Evolutionary conservation across 1,140 invertebrate species (phyloP).

Genomic region (Anthonomus grandis): DNA sequence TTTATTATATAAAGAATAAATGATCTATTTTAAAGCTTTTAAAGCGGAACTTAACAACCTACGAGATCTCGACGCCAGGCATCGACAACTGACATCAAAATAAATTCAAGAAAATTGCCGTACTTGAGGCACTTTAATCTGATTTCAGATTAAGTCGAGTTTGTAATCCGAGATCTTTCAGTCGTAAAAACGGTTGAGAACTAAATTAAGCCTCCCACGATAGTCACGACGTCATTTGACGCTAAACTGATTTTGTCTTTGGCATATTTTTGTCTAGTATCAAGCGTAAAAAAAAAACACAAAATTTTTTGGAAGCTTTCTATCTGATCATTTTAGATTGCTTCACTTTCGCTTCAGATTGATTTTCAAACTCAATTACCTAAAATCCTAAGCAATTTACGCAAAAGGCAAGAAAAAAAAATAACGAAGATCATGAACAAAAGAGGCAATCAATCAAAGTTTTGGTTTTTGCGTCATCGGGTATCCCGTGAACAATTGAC

Average conservation of each 20-base stretch:
- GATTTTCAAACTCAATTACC: too few species aligned
- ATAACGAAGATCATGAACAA: conserved; percentile 22
- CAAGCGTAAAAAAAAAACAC: too few species aligned
- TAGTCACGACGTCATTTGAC: conserved; percentile 29
- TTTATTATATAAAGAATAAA: too few species aligned
- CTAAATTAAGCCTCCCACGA: conserved; percentile 34
- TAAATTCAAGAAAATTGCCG: conserved; percentile 31
- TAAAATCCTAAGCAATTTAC: too few species aligned
- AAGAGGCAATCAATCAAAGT: conserved; percentile 16
- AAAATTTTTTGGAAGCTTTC: too few species aligned
- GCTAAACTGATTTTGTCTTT: too few species aligned
- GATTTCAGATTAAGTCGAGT: conserved; percentile 29
- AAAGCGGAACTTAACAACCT: too few species aligned
- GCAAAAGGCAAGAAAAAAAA: conserved; percentile 26
- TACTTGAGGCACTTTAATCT: conserved; percentile 29
- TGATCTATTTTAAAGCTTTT: too few species aligned
- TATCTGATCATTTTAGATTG: too few species aligned
- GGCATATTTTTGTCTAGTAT: too few species aligned
- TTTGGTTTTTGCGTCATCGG: conserved; percentile 17
- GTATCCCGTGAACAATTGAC: conserved; percentile 24
- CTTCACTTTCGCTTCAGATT: too few species aligned
- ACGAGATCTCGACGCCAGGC: too few species aligned
- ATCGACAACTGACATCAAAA: conserved; percentile 19
- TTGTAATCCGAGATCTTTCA: conserved; percentile 33
- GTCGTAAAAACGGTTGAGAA: conserved; percentile 35